A percentile compares a stretch with the other conserved stretches of the same genome.
Conservation (phyloP, 2,797 vertebrate genomes). For the Molossus molossus region DNA sequence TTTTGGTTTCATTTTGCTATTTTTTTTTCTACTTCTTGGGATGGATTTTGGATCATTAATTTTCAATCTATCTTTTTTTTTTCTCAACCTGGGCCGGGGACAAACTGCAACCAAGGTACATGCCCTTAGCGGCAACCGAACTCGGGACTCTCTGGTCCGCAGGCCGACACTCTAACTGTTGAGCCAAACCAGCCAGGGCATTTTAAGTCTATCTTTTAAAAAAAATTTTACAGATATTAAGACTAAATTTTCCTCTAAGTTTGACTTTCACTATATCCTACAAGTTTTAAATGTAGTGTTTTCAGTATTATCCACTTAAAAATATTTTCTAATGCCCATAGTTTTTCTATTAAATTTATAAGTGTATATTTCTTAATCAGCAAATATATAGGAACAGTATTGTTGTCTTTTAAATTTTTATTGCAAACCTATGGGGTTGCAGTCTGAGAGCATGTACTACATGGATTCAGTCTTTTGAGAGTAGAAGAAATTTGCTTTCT, state of each 20-base stretch:
- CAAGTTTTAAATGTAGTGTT: not conserved
- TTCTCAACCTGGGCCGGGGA: too few relatives aligned
- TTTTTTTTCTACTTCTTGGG: constrained; percentile 15
- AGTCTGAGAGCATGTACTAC: not conserved
- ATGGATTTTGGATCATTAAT: constrained; percentile 15
- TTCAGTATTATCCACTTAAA: constrained; percentile 26
- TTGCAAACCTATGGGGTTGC: not conserved
- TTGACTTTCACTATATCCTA: not conserved
- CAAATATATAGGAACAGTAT: not conserved
- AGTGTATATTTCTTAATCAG: constrained; percentile 39
- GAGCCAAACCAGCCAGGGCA: not conserved
- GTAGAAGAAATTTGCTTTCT: constrained; percentile 21
- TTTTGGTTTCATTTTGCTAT: constrained; percentile 39
- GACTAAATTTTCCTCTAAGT: not conserved
- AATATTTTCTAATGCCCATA: constrained; percentile 7
- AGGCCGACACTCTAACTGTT: too few relatives aligned
- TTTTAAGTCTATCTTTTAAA: constrained; percentile 39
- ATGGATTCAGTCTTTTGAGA: not conserved
- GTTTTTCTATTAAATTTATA: constrained; percentile 41
- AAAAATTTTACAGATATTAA: not conserved
- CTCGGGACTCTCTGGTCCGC: too few relatives aligned
- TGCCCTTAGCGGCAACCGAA: too few relatives aligned
- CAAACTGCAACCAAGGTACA: too few relatives aligned
- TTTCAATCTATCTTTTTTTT: constrained; percentile 36
- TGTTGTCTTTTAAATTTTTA: constrained; percentile 1